Evolutionary conservation across 1,140 invertebrate genomes (phyloP), one percentile per base, ranked within the genome.

Genomic region (Callitettix versicolor): DNA sequence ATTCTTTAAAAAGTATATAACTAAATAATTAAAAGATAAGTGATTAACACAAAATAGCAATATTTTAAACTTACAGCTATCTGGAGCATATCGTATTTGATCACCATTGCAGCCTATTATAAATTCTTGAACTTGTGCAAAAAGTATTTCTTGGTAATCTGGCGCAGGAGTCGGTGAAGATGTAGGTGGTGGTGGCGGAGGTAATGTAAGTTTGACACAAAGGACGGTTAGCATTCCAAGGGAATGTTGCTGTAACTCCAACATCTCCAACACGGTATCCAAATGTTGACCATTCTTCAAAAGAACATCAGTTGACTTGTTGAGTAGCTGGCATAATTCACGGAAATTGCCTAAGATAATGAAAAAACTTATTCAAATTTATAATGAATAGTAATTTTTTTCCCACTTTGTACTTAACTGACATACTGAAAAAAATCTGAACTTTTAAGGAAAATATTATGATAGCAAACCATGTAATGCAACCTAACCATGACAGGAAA

Each of bases 161-260:
- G 38, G 20, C 38, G 41, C 22, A 50, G 43, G 48, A 56, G 42
- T 53, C 49, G 76, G 30, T 61, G 64, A 20, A 63, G 61, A 15
- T 60, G 62, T 34, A 62, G 69, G 71, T 2, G 73, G 72, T 46
- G 76, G 62, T 53, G 78, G 79, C 15, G 49, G 51, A 17, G 53
- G 58, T 9, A 58, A 36, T 34, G 47, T 56, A 20, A 67, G 80
- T 71, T 88, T 86, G 11, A 83, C 86, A 63, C 81, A 82, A 51
- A 95, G 70, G n/a, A 95, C 86, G 51, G 86, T 86, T 24, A 95
- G 69, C 44, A 91, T 81, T 18, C 89, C 90, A 17, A 95, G 70
- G 14, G 89, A 91, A 73, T 95, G 88, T 65, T 93, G 86, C 64
- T 92, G 87, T 33, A 90, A 71, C 69, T 94, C 87, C 17, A 95